Base-by-base conservation (phyloP, 2,113 vertebrate genomes). In the Sinocyclocheilus anophthalmus region DNA sequence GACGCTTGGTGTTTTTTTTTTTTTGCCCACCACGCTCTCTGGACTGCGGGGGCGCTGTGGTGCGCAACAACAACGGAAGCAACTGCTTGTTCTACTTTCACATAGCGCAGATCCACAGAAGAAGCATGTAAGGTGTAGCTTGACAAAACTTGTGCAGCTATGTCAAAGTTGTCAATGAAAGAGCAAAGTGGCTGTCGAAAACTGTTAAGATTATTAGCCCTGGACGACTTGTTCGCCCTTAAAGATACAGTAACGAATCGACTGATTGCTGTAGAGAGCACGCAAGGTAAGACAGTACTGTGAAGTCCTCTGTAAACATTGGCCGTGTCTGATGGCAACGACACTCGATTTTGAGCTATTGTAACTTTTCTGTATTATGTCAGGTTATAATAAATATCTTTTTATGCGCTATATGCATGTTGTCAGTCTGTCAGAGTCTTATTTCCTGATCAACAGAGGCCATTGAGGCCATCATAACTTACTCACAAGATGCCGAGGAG, bases 201-300 rank as follows among this genome's bases (percentile, higher is more conserved):
- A 2, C 91, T 99, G 24, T 88, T 98, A 55, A 88, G 85, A 14
- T 69, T 92, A 0, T 89, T 99, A 77, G 86, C 92, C 1, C 89
- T 89, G 9, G 63, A 53, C 0, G 96, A 98, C 69, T 84, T 99
- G 83, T 11, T 95, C 18, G 93, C 96, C 13, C 94, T 99, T 0
- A 92, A 92, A 20, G 96, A 98, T 91, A 99, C 98, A 0, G 93
- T 99, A 48, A 99, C 98, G 20, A 97, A 95, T 92, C 96, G 96
- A 72, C 45, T 96, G 88, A 96, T 99, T 70, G 88, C 85, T 0
- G 96, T 96, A 16, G 92, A 94, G 83, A 93, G 85, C 88, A 80
- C 90, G 1, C 87, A 88, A 94, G 98, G 98, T 99, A 81, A 65
- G 39, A 11, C 14, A 6, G 5, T 12, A 39, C 50, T 14, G 30